phyloP scores from a whole-genome alignment of 2,888 invertebrate species.

The Antitype chi region DNA sequence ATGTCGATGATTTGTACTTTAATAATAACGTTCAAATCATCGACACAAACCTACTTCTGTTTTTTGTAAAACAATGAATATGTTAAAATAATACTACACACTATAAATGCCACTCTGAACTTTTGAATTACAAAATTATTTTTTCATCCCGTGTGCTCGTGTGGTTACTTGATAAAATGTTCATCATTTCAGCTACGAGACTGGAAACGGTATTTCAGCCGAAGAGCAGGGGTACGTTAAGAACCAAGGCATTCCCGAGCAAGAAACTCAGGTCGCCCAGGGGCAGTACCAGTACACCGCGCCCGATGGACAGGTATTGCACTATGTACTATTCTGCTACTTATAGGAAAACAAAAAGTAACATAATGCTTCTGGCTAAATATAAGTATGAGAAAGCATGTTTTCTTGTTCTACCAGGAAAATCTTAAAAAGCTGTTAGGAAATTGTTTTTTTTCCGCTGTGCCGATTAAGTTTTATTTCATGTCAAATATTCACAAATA shows the following conservation, averaged over 20 bases:
- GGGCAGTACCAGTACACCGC: conserved; percentile 92
- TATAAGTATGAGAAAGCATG: neutral
- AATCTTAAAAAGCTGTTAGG: neutral
- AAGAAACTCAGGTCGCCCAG: conserved; percentile 90
- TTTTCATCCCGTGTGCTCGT: neutral
- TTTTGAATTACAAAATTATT: neutral
- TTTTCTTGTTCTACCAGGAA: conserved; percentile 1
- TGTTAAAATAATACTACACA: neutral
- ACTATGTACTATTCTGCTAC: neutral
- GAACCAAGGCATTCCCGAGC: conserved; percentile 89
- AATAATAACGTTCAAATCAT: too few species aligned
- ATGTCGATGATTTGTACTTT: too few species aligned
- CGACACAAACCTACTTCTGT: neutral
- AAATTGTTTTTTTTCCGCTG: neutral
- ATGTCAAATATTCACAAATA: neutral
- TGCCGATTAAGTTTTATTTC: neutral
- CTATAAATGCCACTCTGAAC: neutral
- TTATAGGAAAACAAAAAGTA: neutral
- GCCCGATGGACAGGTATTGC: conserved; percentile 89
- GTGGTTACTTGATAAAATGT: neutral
- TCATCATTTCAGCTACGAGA: conserved; percentile 87
- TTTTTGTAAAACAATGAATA: neutral
- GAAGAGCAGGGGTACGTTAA: conserved; percentile 91
- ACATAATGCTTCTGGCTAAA: neutral
- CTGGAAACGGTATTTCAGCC: conserved; percentile 92